phyloP scores from a whole-genome alignment of 2,113 vertebrate species.

The Gallinago media region DNA sequence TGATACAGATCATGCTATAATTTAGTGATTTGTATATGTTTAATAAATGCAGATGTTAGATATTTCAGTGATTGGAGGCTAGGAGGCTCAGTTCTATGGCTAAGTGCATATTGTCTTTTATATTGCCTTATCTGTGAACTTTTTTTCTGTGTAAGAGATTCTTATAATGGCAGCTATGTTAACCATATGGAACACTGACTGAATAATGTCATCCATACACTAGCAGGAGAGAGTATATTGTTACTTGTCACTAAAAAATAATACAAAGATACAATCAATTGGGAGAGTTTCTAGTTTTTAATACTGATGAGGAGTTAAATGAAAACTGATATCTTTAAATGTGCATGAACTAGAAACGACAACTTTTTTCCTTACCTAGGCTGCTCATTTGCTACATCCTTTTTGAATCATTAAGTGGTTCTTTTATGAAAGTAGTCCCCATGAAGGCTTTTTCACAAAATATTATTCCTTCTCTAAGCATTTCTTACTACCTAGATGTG shows the following conservation, averaged over 20 bases:
- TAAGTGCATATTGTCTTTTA: fast-evolving
- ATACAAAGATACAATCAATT: not conserved
- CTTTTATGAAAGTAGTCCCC: not conserved
- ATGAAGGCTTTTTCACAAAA: not conserved
- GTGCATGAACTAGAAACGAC: not conserved
- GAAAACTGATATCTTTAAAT: not conserved
- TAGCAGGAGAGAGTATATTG: not conserved
- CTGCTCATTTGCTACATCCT: not conserved
- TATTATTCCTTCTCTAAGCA: not conserved
- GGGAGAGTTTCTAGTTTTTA: not conserved
- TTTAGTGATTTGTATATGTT: too few species aligned
- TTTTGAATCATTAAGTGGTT: not conserved
- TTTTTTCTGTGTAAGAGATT: not conserved
- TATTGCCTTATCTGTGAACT: not conserved
- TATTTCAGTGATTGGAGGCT: not conserved
- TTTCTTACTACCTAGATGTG: not conserved
- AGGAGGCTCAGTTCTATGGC: not conserved
- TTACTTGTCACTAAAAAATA: not conserved
- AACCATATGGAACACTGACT: not conserved
- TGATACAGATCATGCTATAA: fast-evolving
- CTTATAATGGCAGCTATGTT: not conserved
- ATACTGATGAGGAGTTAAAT: not conserved
- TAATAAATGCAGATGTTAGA: not conserved
- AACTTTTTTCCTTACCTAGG: not conserved
- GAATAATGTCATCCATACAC: fast-evolving